Base-by-base conservation (phyloP, 2,797 vertebrate species). In the Melanotaenia boesemani region DNA sequence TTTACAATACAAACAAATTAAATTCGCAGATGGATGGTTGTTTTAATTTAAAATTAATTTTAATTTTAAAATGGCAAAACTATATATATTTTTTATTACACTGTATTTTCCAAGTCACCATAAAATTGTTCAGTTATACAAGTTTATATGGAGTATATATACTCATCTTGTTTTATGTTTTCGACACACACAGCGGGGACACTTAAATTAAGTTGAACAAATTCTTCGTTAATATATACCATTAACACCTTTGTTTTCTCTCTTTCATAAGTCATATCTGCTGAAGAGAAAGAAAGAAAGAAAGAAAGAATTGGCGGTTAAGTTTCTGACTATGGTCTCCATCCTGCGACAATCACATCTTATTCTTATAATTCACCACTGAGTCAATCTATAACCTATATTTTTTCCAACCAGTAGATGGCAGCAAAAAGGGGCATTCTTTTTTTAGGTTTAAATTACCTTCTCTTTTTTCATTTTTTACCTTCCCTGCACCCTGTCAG, bases 321-420 rank as follows among this genome's bases (percentile, higher is more conserved):
- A 26, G 22, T 6, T 4, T 22, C 8, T 13, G 18, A 5, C 52
- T 54, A 15, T 50, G 26, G 44, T 52, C 39, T 76, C 62, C 50
- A 56, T 15, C 54, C 54, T 16, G 13, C 13, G 12, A 56, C 2
- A 30, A 12, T 84, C 61, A 62, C 11, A 64, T 77, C 63, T 63
- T 8, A n/a, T 28, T 58, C 8, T 6, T 64, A 28, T 48, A 57
- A 60, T 70, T 72, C 20, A 39, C 55, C 50, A 30, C 28, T 30
- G 30, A 41, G 18, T 69, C 28, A 41, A 18, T 11, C 22, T 5
- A 41, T 9, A 60, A 5, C 24, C 3, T 34, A 0, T 6, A 0
- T 39, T 39, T 41, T 22, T 63, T 18, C 39, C 10, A 20, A 48
- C 74, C 93, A 86, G 64, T 65, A 93, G 92, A 71, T 88, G 92